These are phyloP conservation scores for Sparidentex hasta DNA, from an alignment of 2,797 vertebrate genomes.

Conservation along the genomic window DNA sequence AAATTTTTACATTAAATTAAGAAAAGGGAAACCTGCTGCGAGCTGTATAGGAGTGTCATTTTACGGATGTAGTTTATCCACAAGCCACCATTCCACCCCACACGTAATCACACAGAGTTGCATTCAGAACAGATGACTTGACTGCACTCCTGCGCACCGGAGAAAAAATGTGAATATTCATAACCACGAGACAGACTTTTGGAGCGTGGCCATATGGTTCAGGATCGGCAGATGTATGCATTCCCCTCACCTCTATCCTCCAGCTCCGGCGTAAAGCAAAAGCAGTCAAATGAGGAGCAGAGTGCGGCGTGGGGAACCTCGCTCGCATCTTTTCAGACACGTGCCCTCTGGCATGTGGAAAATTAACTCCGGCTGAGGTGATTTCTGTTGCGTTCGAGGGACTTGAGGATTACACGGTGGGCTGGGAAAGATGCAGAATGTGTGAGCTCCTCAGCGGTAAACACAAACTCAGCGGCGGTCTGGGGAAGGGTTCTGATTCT, in stretches of 20 bases:
- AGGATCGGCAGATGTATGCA: slow-evolving; percentile 38
- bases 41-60: slow-evolving; percentile 17
- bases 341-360: slow-evolving; percentile 21
- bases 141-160: slow-evolving; percentile 24
- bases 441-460: neutral
- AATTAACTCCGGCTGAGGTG: slow-evolving; percentile 6
- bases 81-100: neutral
- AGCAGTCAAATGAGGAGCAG: slow-evolving; percentile 39
- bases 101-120: neutral
- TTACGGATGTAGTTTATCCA: slow-evolving; percentile 23
- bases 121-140: slow-evolving; percentile 40
- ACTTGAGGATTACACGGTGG: neutral
- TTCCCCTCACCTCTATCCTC: slow-evolving; percentile 27
- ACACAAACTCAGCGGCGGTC: neutral
- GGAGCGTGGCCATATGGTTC: slow-evolving; percentile 56
- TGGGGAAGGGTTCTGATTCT: neutral
- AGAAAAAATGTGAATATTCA: slow-evolving; percentile 63
- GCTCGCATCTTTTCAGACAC: slow-evolving; percentile 30
- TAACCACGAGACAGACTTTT: slow-evolving; percentile 36
- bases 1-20: neutral
- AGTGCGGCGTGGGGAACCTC: slow-evolving; percentile 24
- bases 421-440: neutral
- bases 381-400: neutral
- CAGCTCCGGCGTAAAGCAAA: slow-evolving; percentile 16
- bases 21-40: neutral